phyloP scores from a whole-genome alignment of 2,113 vertebrate species.

The Vulpes ferrilata region DNA sequence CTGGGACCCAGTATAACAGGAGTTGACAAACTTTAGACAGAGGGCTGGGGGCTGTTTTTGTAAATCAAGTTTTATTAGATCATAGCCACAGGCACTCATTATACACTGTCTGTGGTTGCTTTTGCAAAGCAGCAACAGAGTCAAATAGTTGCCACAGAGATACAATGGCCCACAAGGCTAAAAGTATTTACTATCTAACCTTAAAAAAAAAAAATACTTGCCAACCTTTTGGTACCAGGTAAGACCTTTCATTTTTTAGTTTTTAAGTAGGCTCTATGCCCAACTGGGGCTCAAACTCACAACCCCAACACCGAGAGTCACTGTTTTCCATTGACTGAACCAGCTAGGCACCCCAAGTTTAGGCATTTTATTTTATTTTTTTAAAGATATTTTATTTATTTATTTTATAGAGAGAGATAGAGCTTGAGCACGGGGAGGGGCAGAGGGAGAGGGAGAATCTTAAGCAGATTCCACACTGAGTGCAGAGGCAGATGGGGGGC shows the following conservation, averaged over 20 bases:
- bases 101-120: neutral
- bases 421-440: too few relatives aligned
- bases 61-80: conserved; percentile 12
- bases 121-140: neutral
- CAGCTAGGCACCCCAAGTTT: neutral
- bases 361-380: neutral
- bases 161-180: neutral
- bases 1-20: neutral
- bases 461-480: neutral
- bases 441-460: neutral
- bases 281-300: neutral
- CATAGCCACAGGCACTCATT: neutral
- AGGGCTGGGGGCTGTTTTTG: neutral
- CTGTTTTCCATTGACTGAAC: neutral
- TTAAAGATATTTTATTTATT: neutral
- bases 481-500: too few relatives aligned
- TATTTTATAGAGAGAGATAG: too few relatives aligned
- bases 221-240: neutral
- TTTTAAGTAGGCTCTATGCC: neutral
- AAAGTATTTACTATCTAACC: neutral
- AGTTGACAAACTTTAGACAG: neutral
- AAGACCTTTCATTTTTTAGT: neutral
- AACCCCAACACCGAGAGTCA: neutral
- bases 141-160: neutral
- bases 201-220: neutral